A percentile compares a stretch with the other conserved stretches of the same genome.
Evolutionary conservation across 2,113 vertebrate genomes (phyloP).

Genomic region (Okapia johnstoni): DNA sequence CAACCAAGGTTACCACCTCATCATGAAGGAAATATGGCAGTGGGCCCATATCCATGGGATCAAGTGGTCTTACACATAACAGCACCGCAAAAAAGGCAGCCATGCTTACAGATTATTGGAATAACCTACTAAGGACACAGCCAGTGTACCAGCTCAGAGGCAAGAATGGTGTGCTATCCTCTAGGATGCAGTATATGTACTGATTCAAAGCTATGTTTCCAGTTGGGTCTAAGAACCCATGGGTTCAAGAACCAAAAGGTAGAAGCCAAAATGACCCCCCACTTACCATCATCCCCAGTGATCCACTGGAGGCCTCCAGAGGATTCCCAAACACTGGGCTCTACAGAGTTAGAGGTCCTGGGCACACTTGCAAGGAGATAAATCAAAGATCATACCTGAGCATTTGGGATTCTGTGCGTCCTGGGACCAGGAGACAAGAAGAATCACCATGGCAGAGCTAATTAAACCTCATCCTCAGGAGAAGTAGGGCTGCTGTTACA

Average conservation of each 20-base stretch:
- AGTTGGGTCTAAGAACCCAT: background rate
- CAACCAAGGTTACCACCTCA: background rate
- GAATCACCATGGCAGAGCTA: background rate
- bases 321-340: background rate
- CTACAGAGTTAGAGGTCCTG: background rate
- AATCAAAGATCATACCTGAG: background rate
- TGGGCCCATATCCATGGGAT: background rate
- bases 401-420: background rate
- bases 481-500: background rate
- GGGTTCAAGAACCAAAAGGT: background rate
- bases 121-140: background rate
- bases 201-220: background rate
- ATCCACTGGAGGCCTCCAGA: background rate
- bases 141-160: background rate
- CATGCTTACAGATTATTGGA: background rate
- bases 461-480: background rate
- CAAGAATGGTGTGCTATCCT: background rate
- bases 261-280: background rate
- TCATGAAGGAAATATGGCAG: background rate
- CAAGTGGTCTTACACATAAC: background rate
- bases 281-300: background rate
- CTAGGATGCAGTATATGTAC: background rate
- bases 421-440: background rate
- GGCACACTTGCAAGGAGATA: background rate
- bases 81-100: conserved; percentile 23